Conservation (phyloP, 2,113 vertebrate genomes). For the Cyanoderma ruficeps region DNA sequence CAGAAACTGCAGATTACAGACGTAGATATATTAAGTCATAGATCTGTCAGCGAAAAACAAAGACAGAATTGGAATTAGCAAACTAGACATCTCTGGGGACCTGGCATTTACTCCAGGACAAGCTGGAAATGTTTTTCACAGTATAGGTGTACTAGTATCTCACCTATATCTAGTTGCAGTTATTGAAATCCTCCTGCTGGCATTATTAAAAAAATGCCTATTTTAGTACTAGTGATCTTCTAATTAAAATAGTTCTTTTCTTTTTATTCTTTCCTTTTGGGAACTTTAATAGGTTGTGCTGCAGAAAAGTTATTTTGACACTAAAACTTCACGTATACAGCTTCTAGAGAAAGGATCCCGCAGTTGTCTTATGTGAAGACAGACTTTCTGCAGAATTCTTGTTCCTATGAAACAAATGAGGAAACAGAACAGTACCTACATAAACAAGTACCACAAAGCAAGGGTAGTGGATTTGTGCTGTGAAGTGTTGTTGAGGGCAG, state of each 20-base stretch:
- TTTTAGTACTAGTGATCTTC: neutral
- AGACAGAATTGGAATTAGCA: neutral
- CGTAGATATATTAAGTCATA: neutral
- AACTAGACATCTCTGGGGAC: neutral
- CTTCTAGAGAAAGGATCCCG: neutral
- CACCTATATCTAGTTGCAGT: neutral
- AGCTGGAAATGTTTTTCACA: neutral
- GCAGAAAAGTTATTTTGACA: neutral
- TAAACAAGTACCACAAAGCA: neutral
- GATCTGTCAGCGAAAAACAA: neutral
- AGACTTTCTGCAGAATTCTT: neutral
- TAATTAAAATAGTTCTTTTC: neutral
- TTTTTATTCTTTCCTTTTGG: neutral
- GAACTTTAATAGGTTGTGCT: neutral
- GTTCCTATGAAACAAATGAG: rapidly evolving
- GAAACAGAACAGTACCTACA: neutral
- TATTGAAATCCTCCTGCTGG: neutral
- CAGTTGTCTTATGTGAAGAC: neutral
- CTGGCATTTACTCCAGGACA: neutral
- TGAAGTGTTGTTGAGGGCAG: neutral
- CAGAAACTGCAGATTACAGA: neutral
- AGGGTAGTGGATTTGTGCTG: neutral
- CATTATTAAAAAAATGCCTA: neutral
- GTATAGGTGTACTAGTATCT: neutral
- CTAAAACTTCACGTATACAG: neutral